Base-by-base conservation (phyloP, 2,797 vertebrate species). In the Antrozous pallidus region DNA sequence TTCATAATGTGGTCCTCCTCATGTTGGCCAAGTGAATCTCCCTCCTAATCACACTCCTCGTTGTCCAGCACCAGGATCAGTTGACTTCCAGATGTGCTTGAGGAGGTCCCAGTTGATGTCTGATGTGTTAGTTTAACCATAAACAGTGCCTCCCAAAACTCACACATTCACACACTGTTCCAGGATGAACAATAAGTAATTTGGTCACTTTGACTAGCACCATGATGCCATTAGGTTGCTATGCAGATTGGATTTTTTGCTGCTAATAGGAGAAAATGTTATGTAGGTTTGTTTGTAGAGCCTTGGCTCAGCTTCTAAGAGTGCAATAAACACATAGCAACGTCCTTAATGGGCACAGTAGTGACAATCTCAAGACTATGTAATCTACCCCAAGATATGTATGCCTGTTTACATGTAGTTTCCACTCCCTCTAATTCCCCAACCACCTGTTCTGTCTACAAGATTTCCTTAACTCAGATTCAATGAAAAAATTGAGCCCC, bases 31-130 rank as follows among this genome's bases (percentile, higher is more conserved):
- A 58, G 33, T 22, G 8, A 77, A 5, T 18, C 7, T 45, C 26
- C 26, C 31, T 56, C 22, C 18, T 7, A 18, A 4, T 38, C 51
- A 49, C 28, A 13, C 38, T 31, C 9, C 31, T 54, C 5, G 10
- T 0, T 22, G 1, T 63, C 3, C 14, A 22, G 24, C 33, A 8
- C n/a, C 13, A 36, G 12, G 20, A 10, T 33, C 5, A 31, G 2
- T 6, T 5, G 20, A 24, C 8, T 24, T 24, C 18, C 61, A 5
- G 0, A 24, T 36, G 31, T 36, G 36, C 38, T 51, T 14, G 28
- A 47, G 22, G 28, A 65, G 10, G 24, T 22, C 38, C 28, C 22
- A 20, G 5, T 0, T 24, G 17, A 81, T 8, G 6, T 20, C 16
- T 24, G 6, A 54, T 14, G 8, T 45, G 24, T 85, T 61, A 31